Percentiles rank a stretch among this genome's conserved stretches.
These are phyloP conservation scores for Blastobasis lacticolella DNA, from an alignment of 2,888 invertebrate species.

Conservation along the genomic window DNA sequence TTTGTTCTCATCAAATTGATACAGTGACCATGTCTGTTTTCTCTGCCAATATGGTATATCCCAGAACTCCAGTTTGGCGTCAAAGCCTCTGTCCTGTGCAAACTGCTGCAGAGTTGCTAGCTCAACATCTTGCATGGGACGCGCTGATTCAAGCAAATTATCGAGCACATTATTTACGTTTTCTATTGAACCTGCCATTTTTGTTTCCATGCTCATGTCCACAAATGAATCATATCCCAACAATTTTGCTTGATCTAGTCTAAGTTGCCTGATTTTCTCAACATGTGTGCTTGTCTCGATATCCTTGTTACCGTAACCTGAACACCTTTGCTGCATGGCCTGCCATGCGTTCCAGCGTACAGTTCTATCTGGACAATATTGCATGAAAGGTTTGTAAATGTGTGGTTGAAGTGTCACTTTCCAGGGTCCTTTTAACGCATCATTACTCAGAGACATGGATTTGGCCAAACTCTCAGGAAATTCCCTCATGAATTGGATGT, in stretches of 20 bases:
- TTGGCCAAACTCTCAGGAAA: slow-evolving; percentile 82
- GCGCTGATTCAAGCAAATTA: slow-evolving; percentile 78
- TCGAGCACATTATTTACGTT: slow-evolving; percentile 82
- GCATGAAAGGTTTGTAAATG: slow-evolving; percentile 83
- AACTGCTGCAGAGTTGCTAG: slow-evolving; percentile 81
- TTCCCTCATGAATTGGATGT: slow-evolving; percentile 78
- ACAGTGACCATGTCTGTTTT: slow-evolving; percentile 79
- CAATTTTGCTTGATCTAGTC: slow-evolving; percentile 81
- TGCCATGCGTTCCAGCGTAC: slow-evolving; percentile 91
- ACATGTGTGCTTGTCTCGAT: slow-evolving; percentile 82
- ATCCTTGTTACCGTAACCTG: slow-evolving; percentile 76
- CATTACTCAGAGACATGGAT: slow-evolving; percentile 77
- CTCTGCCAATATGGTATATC: slow-evolving; percentile 92
- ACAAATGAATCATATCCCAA: slow-evolving; percentile 87
- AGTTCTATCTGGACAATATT: slow-evolving; percentile 86
- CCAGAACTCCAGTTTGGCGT: slow-evolving; percentile 81
- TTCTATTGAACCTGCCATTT: slow-evolving; percentile 88
- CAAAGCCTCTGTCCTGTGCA: slow-evolving; percentile 82
- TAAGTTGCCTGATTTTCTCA: slow-evolving; percentile 82
- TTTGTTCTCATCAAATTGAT: slow-evolving; percentile 80
- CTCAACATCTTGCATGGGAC: slow-evolving; percentile 84
- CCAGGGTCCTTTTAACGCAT: slow-evolving; percentile 87
- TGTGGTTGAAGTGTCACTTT: slow-evolving; percentile 83
- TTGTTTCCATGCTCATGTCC: slow-evolving; percentile 94
- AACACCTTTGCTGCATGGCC: slow-evolving; percentile 81